Base-by-base conservation (phyloP, 2,797 vertebrate genomes). In the Cichlasoma orientale region DNA sequence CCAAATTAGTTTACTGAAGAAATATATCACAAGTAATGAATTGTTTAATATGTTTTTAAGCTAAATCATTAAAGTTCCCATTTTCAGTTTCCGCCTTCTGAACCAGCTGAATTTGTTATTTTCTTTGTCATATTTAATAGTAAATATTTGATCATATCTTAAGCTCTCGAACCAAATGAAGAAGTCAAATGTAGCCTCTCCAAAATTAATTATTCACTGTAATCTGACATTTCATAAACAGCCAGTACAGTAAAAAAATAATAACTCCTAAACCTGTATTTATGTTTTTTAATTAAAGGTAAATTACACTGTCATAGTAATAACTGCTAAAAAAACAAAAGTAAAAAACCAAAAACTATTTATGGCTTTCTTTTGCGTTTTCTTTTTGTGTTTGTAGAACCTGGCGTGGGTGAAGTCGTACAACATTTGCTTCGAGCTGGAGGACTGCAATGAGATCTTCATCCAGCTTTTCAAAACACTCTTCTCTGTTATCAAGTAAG, bases 401-500 rank as follows among this genome's bases (percentile, higher is more conserved):
- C 95, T 99, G 93, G 98, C 98, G 1, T 99, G 98, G 98, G 98
- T 99, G 82, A 99, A 99, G 94, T 99, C 98, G 10, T 99, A 99
- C 92, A 99, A 99, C 94, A 99, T 99, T 93, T 99, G 98, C 93
- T 99, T 99, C 94, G 98, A 99, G 90, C 95, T 99, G 92, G 98
- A 99, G 96, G 98, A 99, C 95, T 99, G 98, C 95, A 99, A 99
- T 82, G 98, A 99, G 94, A 99, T 99, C 95, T 99, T 99, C 94
- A 99, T 99, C 93, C 98, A 99, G 89, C 98, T 99, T 93, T 99
- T 99, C 96, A 99, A 97, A 92, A 98, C 97, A 2, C 98, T 99
- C 88, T 99, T 99, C 95, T 99, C 98, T 85, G 98, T 99, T 89
- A 98, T 98, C 92, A 98, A 98, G 97, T 98, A 95, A 97, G 97